These are phyloP conservation scores for Drosophila nigricruria DNA, from an alignment of 2,888 invertebrate genomes.

Conservation along the genomic window DNA sequence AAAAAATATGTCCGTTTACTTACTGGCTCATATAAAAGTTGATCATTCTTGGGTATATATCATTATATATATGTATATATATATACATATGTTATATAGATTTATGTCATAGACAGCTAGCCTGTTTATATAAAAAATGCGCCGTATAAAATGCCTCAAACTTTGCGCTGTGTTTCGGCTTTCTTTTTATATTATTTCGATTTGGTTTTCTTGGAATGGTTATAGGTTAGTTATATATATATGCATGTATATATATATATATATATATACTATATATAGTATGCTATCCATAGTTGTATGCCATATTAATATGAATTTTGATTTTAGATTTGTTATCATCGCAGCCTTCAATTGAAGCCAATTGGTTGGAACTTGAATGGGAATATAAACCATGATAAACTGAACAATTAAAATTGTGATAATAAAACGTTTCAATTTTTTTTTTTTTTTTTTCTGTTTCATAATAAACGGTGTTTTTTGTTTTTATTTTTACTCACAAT, in stretches of 20 bases:
- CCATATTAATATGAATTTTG: conserved; percentile 76
- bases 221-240: conserved; percentile 54
- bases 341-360: conserved; percentile 80
- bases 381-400: conserved; percentile 29
- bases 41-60: conserved; percentile 50
- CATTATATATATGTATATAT: conserved; percentile 26
- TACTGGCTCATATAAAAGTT: conserved; percentile 78
- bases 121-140: conserved; percentile 76
- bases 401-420: conserved; percentile 43
- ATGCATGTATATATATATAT: conserved; percentile 34
- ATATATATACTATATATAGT: conserved; percentile 41
- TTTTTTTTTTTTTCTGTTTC: conserved; percentile 71
- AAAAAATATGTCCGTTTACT: conserved; percentile 78
- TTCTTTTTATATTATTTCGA: conserved; percentile 12
- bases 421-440: conserved; percentile 63
- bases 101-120: conserved; percentile 69
- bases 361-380: conserved; percentile 64
- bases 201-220: conserved; percentile 56
- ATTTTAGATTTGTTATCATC: conserved; percentile 76
- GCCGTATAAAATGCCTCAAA: conserved; percentile 74
- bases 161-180: conserved; percentile 53
- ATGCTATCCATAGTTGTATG: conserved; percentile 57
- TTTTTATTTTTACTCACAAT: conserved; percentile 66
- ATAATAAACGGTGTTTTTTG: conserved; percentile 72
- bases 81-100: conserved; percentile 25